A percentile compares a stretch with the other conserved stretches of the same genome.
These are phyloP conservation scores for Salvelinus fontinalis DNA, from an alignment of 2,113 vertebrate genomes.

Conservation along the genomic window DNA sequence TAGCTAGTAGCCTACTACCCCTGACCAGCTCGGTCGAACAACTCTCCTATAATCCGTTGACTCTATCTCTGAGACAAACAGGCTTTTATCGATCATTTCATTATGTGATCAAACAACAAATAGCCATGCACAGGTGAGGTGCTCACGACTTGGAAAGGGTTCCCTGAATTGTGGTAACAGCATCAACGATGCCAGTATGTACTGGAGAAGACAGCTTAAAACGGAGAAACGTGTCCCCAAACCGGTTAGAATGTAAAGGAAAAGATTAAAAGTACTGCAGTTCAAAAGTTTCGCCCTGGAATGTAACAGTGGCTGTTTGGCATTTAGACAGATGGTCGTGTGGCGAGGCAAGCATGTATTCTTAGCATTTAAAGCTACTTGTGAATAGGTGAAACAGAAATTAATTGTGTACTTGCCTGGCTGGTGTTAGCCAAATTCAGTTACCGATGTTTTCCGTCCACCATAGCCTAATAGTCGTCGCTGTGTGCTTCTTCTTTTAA, in stretches of 20 bases:
- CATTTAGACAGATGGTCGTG: conserved; percentile 29
- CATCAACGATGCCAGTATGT: conserved; percentile 19
- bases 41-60: conserved; percentile 80
- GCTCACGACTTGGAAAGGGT: conserved; percentile 38
- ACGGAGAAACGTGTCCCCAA: neutral
- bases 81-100: conserved; percentile 83
- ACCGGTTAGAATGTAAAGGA: conserved; percentile 16
- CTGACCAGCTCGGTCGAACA: conserved; percentile 57
- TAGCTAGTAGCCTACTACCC: neutral
- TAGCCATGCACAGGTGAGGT: conserved; percentile 73
- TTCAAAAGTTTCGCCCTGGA: conserved; percentile 45
- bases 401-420: conserved; percentile 63
- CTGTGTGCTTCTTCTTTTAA: conserved; percentile 55
- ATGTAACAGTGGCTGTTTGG: conserved; percentile 1
- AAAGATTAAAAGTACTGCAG: conserved; percentile 18
- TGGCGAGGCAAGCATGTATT: conserved; percentile 13
- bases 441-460: conserved; percentile 46
- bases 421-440: conserved; percentile 38
- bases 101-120: conserved; percentile 80
- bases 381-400: conserved; percentile 11
- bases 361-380: conserved; percentile 20
- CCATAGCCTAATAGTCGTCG: conserved; percentile 34
- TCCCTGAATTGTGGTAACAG: conserved; percentile 22
- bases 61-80: conserved; percentile 81
- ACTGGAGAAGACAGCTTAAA: conserved; percentile 21